Conservation (phyloP, 1,140 invertebrate genomes). For the Eumaeus atala region DNA sequence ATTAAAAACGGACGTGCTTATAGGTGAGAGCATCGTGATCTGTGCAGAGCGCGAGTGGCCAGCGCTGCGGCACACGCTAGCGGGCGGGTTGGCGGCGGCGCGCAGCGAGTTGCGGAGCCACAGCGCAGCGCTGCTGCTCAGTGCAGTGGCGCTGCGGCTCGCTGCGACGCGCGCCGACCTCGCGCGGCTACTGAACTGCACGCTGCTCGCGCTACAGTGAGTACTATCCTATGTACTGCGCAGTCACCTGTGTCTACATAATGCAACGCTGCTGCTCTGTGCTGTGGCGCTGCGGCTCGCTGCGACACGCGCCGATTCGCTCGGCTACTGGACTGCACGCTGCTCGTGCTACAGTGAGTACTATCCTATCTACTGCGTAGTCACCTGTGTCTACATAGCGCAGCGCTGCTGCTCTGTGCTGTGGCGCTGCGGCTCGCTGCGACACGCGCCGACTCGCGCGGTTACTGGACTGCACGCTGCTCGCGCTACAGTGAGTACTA, state of each 20-base stretch:
- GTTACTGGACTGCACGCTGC: slow-evolving; percentile 30
- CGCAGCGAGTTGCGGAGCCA: slow-evolving; percentile 22
- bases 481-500: slow-evolving; percentile 19
- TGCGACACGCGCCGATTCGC: slow-evolving; percentile 4
- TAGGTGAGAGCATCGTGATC: slow-evolving; percentile 45
- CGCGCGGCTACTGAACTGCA: slow-evolving; percentile 25
- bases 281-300: slow-evolving; percentile 33
- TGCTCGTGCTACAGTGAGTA: slow-evolving; percentile 23
- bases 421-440: slow-evolving; percentile 31
- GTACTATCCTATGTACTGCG: not conserved
- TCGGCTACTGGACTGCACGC: slow-evolving; percentile 27
- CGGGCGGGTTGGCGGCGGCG: slow-evolving; percentile 29
- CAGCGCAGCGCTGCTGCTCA: slow-evolving; percentile 29
- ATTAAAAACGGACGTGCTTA: not conserved
- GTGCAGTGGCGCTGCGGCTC: slow-evolving; percentile 32
- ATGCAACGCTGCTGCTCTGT: slow-evolving; percentile 31
- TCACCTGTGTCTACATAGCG: slow-evolving; percentile 12
- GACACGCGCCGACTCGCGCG: slow-evolving; percentile 6
- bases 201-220: slow-evolving; percentile 26
- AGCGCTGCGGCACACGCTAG: slow-evolving; percentile 24
- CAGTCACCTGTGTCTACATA: slow-evolving; percentile 21
- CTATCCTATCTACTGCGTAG: slow-evolving; percentile 10
- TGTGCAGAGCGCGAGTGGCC: slow-evolving; percentile 33
- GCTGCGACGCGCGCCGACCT: slow-evolving; percentile 18
- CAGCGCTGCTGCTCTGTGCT: slow-evolving; percentile 34